A percentile compares a stretch with the other conserved stretches of the same genome.
Evolutionary conservation across 2,113 vertebrate species (phyloP).

Genomic region (Diphyllodes magnificus): DNA sequence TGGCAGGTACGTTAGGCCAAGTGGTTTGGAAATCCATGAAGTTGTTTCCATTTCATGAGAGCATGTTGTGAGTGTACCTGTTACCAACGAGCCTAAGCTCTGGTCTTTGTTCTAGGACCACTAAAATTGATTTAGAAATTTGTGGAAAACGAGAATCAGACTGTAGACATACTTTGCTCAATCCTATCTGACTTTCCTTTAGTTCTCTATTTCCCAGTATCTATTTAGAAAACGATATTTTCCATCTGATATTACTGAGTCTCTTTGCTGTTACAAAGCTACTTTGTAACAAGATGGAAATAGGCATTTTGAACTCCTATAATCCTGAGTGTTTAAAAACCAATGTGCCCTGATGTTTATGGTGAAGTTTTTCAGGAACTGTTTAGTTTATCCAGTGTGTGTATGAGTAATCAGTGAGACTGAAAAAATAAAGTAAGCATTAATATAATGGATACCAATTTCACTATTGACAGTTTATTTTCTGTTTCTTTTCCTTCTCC

Average conservation of each 20-base stretch:
- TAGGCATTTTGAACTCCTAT: neutral
- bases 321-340: neutral
- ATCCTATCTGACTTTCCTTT: neutral
- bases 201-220: neutral
- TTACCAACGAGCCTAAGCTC: neutral
- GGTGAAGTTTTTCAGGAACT: neutral
- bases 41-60: neutral
- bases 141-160: neutral
- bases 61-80: neutral
- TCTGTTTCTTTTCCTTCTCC: neutral
- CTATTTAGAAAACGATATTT: neutral
- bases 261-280: neutral
- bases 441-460: neutral
- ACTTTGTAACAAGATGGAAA: neutral
- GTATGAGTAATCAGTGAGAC: neutral
- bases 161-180: neutral
- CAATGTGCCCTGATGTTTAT: neutral
- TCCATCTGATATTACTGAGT: neutral
- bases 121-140: neutral
- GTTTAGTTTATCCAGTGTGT: neutral
- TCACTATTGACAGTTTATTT: neutral
- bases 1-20: fast-evolving
- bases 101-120: neutral
- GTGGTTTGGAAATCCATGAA: neutral
- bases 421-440: neutral